These are phyloP conservation scores for Allacma fusca DNA, from an alignment of 2,888 invertebrate genomes.

Conservation along the genomic window DNA sequence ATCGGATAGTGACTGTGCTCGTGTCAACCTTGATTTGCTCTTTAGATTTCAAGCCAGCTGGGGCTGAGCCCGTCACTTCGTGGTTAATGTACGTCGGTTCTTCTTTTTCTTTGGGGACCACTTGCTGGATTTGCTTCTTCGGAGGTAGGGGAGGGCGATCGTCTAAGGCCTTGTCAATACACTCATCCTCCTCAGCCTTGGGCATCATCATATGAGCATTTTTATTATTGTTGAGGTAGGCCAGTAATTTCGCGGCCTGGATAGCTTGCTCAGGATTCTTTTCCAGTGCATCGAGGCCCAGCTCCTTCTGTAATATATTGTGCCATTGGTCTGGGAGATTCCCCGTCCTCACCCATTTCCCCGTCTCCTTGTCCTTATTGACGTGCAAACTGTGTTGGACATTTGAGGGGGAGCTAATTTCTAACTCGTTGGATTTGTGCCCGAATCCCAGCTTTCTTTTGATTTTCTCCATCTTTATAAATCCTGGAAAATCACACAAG, in stretches of 20 bases:
- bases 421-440: slow-evolving; percentile 35
- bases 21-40: slow-evolving; percentile 49
- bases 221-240: background rate
- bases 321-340: slow-evolving; percentile 81
- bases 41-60: slow-evolving; percentile 21
- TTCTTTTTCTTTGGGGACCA: background rate
- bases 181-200: slow-evolving; percentile 5
- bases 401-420: slow-evolving; percentile 84
- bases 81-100: background rate
- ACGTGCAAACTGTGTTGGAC: slow-evolving; percentile 88
- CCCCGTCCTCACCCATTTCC: slow-evolving; percentile 76
- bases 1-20: slow-evolving; percentile 5
- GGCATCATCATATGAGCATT: background rate
- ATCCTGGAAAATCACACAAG: too few relatives aligned
- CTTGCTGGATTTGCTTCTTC: background rate
- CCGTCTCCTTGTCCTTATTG: slow-evolving; percentile 80
- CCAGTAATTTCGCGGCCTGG: slow-evolving; percentile 3
- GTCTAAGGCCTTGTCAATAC: background rate
- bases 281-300: slow-evolving; percentile 68
- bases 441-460: slow-evolving; percentile 33
- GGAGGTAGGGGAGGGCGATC: background rate
- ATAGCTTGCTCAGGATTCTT: slow-evolving; percentile 25
- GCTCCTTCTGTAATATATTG: slow-evolving; percentile 79
- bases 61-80: too few relatives aligned
- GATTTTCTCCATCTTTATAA: slow-evolving; percentile 35